A percentile compares a stretch with the other conserved stretches of the same genome.
phyloP scores from a whole-genome alignment of 2,113 vertebrate genomes.

The Alosa alosa region DNA sequence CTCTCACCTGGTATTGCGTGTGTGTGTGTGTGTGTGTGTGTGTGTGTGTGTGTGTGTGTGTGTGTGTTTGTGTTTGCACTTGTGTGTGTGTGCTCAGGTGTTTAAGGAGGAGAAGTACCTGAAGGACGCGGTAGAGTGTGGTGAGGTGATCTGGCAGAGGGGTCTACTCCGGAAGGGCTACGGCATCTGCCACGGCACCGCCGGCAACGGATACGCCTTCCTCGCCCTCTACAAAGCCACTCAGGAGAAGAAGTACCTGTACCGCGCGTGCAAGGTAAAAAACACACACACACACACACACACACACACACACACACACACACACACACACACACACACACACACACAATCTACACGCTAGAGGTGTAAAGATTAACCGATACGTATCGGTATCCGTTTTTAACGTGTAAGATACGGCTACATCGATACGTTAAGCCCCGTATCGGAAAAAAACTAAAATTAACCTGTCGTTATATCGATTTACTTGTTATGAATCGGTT shows the following conservation, averaged over 20 bases:
- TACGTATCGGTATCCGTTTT: too few relatives aligned
- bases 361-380: too few relatives aligned
- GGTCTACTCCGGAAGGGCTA: slow-evolving; percentile 94
- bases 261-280: slow-evolving; percentile 89
- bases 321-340: too few relatives aligned
- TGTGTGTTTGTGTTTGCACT: not conserved
- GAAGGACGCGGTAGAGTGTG: slow-evolving; percentile 90
- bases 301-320: not conserved
- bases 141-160: slow-evolving; percentile 93
- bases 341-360: too few relatives aligned
- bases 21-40: too few relatives aligned
- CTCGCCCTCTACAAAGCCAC: slow-evolving; percentile 78
- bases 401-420: too few relatives aligned
- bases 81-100: slow-evolving; percentile 63
- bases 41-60: not conserved
- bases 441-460: too few relatives aligned
- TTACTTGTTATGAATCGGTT: too few relatives aligned
- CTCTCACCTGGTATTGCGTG: not conserved
- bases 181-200: slow-evolving; percentile 90
- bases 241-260: slow-evolving; percentile 74
- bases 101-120: slow-evolving; percentile 97
- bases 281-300: slow-evolving; percentile 23
- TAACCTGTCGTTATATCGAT: too few relatives aligned
- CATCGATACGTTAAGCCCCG: too few relatives aligned
- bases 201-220: slow-evolving; percentile 93